Conservation (phyloP, 23 tunicate genomes). For the Ciona savignyi region DNA sequence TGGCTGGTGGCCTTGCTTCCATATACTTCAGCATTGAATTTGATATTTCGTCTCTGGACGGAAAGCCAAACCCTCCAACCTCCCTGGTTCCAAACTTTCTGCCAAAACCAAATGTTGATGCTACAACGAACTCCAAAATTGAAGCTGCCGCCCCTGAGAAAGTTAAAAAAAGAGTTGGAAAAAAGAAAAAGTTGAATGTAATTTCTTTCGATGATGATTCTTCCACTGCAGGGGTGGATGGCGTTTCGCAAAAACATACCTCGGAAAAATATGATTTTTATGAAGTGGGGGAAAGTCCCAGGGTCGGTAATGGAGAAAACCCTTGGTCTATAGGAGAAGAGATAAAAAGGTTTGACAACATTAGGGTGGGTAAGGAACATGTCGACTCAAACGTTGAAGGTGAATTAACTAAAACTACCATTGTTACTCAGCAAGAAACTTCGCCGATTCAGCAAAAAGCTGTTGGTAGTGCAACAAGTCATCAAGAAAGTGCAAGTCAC, state of each 20-base stretch:
- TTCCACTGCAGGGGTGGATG: not conserved
- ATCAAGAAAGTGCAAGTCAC: not conserved
- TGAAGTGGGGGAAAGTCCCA: not conserved
- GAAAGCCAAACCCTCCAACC: constrained; percentile 2
- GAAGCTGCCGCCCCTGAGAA: constrained; percentile 16
- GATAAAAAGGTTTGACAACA: too few relatives aligned
- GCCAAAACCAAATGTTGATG: not conserved
- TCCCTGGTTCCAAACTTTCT: not conserved
- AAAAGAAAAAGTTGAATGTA: constrained; percentile 29
- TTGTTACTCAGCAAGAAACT: not conserved
- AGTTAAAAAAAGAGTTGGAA: constrained; percentile 35
- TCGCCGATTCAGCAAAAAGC: not conserved
- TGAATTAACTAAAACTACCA: too few relatives aligned
- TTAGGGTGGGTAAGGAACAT: too few relatives aligned
- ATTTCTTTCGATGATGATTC: constrained; percentile 42
- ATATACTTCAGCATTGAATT: constrained; percentile 38
- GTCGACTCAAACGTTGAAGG: too few relatives aligned
- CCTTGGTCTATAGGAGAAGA: not conserved
- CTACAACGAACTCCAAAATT: not conserved
- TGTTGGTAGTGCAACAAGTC: not conserved
- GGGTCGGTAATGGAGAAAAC: not conserved
- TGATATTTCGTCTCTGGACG: constrained; percentile 28
- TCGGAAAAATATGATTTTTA: not conserved
- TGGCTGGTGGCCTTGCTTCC: constrained; percentile 61
- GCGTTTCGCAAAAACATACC: not conserved